Evolutionary conservation across 2,888 invertebrate genomes (phyloP).

Genomic region (Mythimna albipuncta): DNA sequence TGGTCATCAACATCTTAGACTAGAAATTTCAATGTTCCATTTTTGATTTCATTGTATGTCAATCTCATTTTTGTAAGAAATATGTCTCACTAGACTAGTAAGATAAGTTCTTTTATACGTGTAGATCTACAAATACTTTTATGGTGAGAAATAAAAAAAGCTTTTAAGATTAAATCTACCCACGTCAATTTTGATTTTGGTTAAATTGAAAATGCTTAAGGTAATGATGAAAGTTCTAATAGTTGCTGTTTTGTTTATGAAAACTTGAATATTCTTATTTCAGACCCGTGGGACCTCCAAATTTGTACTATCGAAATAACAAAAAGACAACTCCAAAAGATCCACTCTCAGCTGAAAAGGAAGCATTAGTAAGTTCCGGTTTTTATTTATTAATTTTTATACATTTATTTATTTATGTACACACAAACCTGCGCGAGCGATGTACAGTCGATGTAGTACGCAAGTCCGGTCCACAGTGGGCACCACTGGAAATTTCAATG

Average conservation of each 20-base stretch:
- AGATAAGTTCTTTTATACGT: not conserved
- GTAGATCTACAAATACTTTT: not conserved
- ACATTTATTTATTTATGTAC: too few species aligned
- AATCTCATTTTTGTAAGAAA: not conserved
- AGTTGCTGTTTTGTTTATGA: not conserved
- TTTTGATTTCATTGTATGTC: not conserved
- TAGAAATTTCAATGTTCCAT: not conserved
- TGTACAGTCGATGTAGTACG: too few species aligned
- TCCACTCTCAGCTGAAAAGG: conserved; percentile 90
- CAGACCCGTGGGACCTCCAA: conserved; percentile 85
- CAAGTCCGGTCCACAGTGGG: too few species aligned
- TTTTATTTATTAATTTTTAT: not conserved
- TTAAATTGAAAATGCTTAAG: conserved; percentile 21
- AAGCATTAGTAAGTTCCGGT: conserved; percentile 89
- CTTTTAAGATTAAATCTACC: conserved; percentile 12
- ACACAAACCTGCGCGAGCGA: too few species aligned
- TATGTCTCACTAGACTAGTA: not conserved
- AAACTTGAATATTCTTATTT: conserved; percentile 32
- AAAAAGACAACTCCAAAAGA: conserved; percentile 83
- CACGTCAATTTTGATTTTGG: conserved; percentile 22
- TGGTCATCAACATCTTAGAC: too few species aligned
- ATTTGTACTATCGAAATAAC: conserved; percentile 83
- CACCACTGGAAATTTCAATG: too few species aligned
- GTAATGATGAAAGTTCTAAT: conserved; percentile 35
- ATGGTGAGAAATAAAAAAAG: conserved; percentile 12